A percentile compares a stretch with the other conserved stretches of the same genome.
phyloP scores from a whole-genome alignment of 1,140 invertebrate species.

The Anastrepha ludens region DNA sequence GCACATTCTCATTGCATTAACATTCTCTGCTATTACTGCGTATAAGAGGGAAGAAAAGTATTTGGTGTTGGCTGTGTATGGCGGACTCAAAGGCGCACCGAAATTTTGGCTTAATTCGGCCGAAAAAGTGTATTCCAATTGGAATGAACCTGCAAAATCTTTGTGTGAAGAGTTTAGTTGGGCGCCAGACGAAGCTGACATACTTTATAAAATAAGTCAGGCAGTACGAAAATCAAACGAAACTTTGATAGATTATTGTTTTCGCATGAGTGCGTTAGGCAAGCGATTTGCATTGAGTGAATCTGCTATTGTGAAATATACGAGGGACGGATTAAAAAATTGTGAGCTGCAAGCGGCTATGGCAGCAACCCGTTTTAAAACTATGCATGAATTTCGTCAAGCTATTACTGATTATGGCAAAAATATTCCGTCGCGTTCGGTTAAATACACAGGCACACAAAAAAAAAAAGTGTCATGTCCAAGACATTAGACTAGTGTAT shows the following conservation, averaged over 20 bases:
- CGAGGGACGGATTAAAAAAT: slow-evolving; percentile 42
- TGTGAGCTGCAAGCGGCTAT: slow-evolving; percentile 50
- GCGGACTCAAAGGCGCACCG: slow-evolving; percentile 42
- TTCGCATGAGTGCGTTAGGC: slow-evolving; percentile 54
- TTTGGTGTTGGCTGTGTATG: slow-evolving; percentile 33
- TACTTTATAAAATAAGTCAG: slow-evolving; percentile 40
- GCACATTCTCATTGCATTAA: too few relatives aligned
- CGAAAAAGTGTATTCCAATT: background rate
- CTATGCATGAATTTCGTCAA: slow-evolving; percentile 43
- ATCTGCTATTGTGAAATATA: slow-evolving; percentile 54
- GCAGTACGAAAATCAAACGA: background rate
- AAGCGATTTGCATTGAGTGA: slow-evolving; percentile 51
- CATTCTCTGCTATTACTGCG: too few relatives aligned
- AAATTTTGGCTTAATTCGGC: slow-evolving; percentile 32
- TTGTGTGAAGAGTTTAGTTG: slow-evolving; percentile 33
- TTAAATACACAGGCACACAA: too few relatives aligned
- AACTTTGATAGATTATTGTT: slow-evolving; percentile 55
- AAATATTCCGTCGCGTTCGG: background rate
- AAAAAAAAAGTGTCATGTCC: too few relatives aligned
- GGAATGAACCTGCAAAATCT: background rate
- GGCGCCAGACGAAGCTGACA: slow-evolving; percentile 43
- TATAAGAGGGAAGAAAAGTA: background rate
- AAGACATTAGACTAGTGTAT: too few relatives aligned
- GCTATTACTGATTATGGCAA: background rate
- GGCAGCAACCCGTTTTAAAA: slow-evolving; percentile 25